phyloP scores from a whole-genome alignment of 1,140 invertebrate genomes.

The Venturia canescens region DNA sequence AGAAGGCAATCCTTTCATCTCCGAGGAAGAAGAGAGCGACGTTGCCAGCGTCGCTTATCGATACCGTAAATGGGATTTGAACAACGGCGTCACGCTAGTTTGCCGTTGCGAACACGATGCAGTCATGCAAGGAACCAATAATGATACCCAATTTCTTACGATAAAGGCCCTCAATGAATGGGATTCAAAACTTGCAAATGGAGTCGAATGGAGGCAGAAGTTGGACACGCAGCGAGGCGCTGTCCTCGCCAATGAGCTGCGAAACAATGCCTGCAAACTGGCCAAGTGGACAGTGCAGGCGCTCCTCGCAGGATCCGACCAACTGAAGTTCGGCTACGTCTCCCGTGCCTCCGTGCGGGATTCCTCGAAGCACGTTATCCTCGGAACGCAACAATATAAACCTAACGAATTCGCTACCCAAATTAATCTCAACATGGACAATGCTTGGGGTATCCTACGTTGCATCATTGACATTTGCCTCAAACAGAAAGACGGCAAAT shows the following conservation, averaged over 20 bases:
- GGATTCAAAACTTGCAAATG: slow-evolving; percentile 96
- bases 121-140: slow-evolving; percentile 92
- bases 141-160: slow-evolving; percentile 95
- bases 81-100: slow-evolving; percentile 93
- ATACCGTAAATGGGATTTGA: slow-evolving; percentile 98
- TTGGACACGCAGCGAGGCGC: slow-evolving; percentile 98
- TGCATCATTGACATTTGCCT: slow-evolving; percentile 99
- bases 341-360: slow-evolving; percentile 95
- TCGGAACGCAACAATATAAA: slow-evolving; percentile 99
- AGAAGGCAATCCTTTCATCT: slow-evolving; percentile 95
- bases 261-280: slow-evolving; percentile 99
- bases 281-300: slow-evolving; percentile 99
- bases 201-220: slow-evolving; percentile 99
- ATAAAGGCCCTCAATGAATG: slow-evolving; percentile 99
- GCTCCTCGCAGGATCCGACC: slow-evolving; percentile 96
- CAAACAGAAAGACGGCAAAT: slow-evolving; percentile 98
- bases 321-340: slow-evolving; percentile 99
- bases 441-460: slow-evolving; percentile 98
- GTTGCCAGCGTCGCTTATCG: slow-evolving; percentile 97
- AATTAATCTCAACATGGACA: slow-evolving; percentile 99
- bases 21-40: slow-evolving; percentile 95
- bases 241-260: slow-evolving; percentile 97
- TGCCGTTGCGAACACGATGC: slow-evolving; percentile 98
- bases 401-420: slow-evolving; percentile 99
- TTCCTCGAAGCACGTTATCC: slow-evolving; percentile 96